Percentiles rank a stretch among this genome's conserved stretches.
Evolutionary conservation across 2,113 vertebrate species (phyloP).

Genomic region (Dendrocopos noguchii): DNA sequence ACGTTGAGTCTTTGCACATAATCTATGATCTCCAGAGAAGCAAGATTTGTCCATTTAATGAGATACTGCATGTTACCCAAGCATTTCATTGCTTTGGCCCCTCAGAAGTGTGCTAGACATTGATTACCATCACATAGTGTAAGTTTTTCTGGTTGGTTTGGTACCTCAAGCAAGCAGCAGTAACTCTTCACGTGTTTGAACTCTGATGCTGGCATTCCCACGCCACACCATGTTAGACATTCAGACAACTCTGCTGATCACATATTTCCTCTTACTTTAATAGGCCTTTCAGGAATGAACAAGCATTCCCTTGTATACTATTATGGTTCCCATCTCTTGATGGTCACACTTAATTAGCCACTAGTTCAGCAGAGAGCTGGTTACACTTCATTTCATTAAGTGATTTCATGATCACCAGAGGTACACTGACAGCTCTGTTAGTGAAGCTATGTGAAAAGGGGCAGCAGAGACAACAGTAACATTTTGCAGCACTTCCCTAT

Average conservation of each 20-base stretch:
- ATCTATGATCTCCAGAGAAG: not conserved
- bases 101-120: constrained; percentile 6
- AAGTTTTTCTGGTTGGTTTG: constrained; percentile 34
- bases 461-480: constrained; percentile 43
- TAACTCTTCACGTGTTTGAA: constrained; percentile 16
- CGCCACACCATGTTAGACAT: not conserved
- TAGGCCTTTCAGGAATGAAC: constrained; percentile 63
- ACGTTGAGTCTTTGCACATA: not conserved
- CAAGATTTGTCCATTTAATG: not conserved
- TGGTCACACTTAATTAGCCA: constrained; percentile 69
- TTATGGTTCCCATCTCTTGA: constrained; percentile 52
- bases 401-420: constrained; percentile 62
- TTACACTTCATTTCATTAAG: constrained; percentile 71
- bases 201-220: constrained; percentile 14
- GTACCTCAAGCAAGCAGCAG: constrained; percentile 6
- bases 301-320: constrained; percentile 64
- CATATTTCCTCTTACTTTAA: constrained; percentile 64
- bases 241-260: constrained; percentile 58
- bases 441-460: constrained; percentile 9
- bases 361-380: constrained; percentile 41
- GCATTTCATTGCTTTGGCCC: not conserved
- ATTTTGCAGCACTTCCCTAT: constrained; percentile 42
- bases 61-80: not conserved
- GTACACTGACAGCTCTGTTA: constrained; percentile 63
- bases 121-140: not conserved